phyloP scores from a whole-genome alignment of 1,140 invertebrate species.

The Leptinotarsa undecemlineata region DNA sequence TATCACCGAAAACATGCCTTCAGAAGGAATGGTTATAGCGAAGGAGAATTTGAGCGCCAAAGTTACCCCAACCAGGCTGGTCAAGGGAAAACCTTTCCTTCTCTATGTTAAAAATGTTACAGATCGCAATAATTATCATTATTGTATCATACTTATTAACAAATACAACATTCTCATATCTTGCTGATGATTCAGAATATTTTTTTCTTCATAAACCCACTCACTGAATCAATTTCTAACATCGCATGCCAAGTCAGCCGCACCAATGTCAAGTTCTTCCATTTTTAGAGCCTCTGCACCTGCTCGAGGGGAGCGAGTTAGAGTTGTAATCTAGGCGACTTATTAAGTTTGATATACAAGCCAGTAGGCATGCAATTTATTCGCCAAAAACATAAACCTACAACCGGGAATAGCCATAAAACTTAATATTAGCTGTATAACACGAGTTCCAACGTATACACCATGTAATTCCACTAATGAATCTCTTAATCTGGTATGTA shows the following conservation, averaged over 20 bases:
- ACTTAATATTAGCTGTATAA: conserved; percentile 8
- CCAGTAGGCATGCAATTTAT: neutral
- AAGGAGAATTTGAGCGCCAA: too few species aligned
- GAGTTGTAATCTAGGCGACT: neutral
- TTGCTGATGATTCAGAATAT: too few species aligned
- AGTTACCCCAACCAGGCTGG: too few species aligned
- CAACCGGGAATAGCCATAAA: neutral
- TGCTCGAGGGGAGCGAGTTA: neutral
- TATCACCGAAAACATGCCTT: too few species aligned
- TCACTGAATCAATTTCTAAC: neutral
- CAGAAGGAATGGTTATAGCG: too few species aligned
- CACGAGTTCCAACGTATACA: neutral
- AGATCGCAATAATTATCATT: too few species aligned
- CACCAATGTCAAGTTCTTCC: neutral
- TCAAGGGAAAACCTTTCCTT: too few species aligned
- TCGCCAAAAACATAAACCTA: conserved; percentile 5
- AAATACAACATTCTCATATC: too few species aligned
- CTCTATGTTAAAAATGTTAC: too few species aligned
- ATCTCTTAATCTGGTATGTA: conserved; percentile 13
- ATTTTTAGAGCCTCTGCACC: neutral
- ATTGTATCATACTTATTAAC: too few species aligned
- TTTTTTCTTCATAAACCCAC: neutral
- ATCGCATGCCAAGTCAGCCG: neutral
- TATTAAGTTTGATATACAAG: conserved; percentile 4
- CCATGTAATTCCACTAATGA: conserved; percentile 6